Base-by-base conservation (phyloP, 2,888 invertebrate species). In the Drosophila atripex region DNA sequence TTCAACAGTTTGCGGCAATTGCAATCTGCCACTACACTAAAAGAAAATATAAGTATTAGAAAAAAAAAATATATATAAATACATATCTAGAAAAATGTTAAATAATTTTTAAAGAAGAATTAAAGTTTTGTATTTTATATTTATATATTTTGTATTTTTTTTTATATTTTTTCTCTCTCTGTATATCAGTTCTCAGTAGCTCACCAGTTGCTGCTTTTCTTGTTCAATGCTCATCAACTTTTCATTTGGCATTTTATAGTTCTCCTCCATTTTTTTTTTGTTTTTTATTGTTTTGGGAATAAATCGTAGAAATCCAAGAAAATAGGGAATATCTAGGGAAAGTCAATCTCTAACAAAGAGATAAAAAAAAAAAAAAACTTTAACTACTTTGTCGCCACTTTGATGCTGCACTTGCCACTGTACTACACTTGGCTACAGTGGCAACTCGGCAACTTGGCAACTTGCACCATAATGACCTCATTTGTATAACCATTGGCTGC, bases 371-470 rank as follows among this genome's bases (percentile, higher is more conserved):
- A 71, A 65, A 73, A 71, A 71, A 72, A 72, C 80, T 77, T 86
- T 71, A 82, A 82, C 84, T 83, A 82, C 88, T 83, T 88, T 82
- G 84, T 80, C 75, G 84, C 71, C 78, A 84, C 84, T 84, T 82
- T 65, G 65, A 64, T 71, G 66, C 58, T 68, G 39, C 39, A 41
- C 39, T 41, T 71, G 76, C 83, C 85, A 72, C 80, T 84, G 74
- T 58, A 70, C 54, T 28, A 23, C 46, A 43, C 43, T 59, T 43
- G n/a, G n/a, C n/a, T n/a, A n/a, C n/a, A n/a, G n/a, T n/a, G n/a
- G n/a, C n/a, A n/a, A n/a, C n/a, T n/a, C n/a, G n/a, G n/a, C n/a
- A n/a, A n/a, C n/a, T n/a, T n/a, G n/a, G 21, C 23, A 16, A 23
- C 35, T 21, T 35, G 28, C 60, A 18, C 43, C 68, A 75, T 80